phyloP scores from a whole-genome alignment of 2,888 invertebrate species.

The Bugulina stolonifera region DNA sequence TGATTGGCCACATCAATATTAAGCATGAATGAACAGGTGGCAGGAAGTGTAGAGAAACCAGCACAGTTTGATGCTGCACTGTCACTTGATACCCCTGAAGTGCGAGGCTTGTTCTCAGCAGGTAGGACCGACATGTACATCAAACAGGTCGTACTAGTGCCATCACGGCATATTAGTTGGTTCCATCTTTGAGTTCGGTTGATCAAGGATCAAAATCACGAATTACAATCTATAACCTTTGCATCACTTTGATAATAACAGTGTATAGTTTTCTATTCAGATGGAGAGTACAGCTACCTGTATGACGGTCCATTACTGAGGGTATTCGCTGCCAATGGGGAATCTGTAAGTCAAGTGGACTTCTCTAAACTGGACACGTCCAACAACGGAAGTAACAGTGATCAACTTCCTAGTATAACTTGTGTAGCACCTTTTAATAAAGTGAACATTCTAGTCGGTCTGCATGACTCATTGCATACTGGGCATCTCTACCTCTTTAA shows the following conservation, averaged over 20 bases:
- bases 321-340: not conserved
- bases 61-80: not conserved
- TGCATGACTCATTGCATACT: not conserved
- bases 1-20: no score
- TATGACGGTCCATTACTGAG: slow-evolving; percentile 20
- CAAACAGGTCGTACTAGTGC: no score
- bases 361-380: not conserved
- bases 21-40: slow-evolving; percentile 18
- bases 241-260: no score
- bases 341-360: not conserved
- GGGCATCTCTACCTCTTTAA: not conserved
- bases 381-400: not conserved
- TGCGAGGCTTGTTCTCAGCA: not conserved
- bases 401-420: not conserved
- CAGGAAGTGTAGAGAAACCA: not conserved
- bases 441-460: slow-evolving; percentile 13
- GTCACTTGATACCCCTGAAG: slow-evolving; percentile 7
- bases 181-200: no score
- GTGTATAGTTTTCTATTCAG: not conserved
- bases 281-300: slow-evolving; percentile 5
- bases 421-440: slow-evolving; percentile 11
- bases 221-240: no score
- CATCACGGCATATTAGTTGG: no score
- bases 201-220: no score
- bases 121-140: no score